Percentiles rank a stretch among this genome's conserved stretches.
These are phyloP conservation scores for Caenorhabditis remanei DNA, from an alignment of 1,140 invertebrate genomes.

Conservation along the genomic window DNA sequence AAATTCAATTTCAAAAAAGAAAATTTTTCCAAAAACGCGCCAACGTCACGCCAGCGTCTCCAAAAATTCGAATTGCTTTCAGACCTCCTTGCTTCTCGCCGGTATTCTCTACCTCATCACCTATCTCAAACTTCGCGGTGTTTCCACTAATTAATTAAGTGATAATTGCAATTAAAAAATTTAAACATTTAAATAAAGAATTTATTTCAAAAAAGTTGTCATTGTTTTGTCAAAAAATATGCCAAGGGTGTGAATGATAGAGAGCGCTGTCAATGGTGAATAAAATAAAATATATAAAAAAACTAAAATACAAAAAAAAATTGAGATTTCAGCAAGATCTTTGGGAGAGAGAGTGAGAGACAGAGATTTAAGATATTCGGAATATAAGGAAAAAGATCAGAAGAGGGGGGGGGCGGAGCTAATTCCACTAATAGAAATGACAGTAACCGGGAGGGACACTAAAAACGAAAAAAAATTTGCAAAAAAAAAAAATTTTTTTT, in stretches of 20 bases:
- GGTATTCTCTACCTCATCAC: conserved; percentile 32
- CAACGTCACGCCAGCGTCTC: too few relatives aligned
- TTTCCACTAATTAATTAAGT: neutral
- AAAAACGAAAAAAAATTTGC: neutral
- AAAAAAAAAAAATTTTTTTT: too few relatives aligned
- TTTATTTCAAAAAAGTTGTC: too few relatives aligned
- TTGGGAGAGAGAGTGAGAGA: neutral
- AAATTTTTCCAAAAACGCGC: neutral
- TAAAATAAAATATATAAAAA: neutral
- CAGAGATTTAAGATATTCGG: neutral
- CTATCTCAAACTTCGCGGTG: conserved; percentile 18
- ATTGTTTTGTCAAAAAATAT: too few relatives aligned
- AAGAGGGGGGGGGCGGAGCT: neutral
- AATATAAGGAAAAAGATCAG: neutral
- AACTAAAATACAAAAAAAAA: neutral
- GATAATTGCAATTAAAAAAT: too few relatives aligned
- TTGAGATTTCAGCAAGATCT: conserved; percentile 23
- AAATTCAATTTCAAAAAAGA: too few relatives aligned
- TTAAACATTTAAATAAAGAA: too few relatives aligned
- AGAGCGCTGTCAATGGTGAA: neutral
- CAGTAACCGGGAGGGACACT: neutral
- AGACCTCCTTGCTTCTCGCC: conserved; percentile 6
- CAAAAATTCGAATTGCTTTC: neutral
- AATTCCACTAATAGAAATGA: too few relatives aligned
- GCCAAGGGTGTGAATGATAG: neutral